Conservation (phyloP, 2,888 invertebrate species). For the Aporophyla lueneburgensis region DNA sequence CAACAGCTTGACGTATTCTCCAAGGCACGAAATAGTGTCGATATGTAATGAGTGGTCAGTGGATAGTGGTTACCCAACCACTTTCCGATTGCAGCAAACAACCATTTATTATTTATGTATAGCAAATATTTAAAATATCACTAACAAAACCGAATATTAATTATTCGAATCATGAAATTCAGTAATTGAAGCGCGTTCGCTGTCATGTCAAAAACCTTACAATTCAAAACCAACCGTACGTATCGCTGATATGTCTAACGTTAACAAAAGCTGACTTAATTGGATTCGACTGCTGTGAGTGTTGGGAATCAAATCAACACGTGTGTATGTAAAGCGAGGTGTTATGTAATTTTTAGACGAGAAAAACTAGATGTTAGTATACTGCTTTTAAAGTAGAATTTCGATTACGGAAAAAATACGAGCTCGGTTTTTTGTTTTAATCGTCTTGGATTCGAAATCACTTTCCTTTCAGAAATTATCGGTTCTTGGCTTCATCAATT, state of each 20-base stretch:
- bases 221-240: slow-evolving; percentile 67
- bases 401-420: slow-evolving; percentile 15
- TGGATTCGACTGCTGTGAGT: slow-evolving; percentile 74
- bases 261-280: slow-evolving; percentile 78
- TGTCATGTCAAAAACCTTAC: slow-evolving; percentile 74
- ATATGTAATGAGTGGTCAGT: no score
- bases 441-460: slow-evolving; percentile 36
- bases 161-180: slow-evolving; percentile 63
- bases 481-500: slow-evolving; percentile 14
- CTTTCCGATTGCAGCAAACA: no score
- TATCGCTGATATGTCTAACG: slow-evolving; percentile 71
- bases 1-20: background rate
- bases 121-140: slow-evolving; percentile 37
- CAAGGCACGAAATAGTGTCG: background rate
- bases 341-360: slow-evolving; percentile 39
- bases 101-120: no score
- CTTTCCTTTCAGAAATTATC: slow-evolving; percentile 32
- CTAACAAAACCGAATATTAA: slow-evolving; percentile 56
- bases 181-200: slow-evolving; percentile 67
- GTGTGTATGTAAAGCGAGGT: slow-evolving; percentile 67
- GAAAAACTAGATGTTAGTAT: slow-evolving; percentile 39
- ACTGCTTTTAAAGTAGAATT: slow-evolving; percentile 40
- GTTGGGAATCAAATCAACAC: slow-evolving; percentile 75
- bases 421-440: slow-evolving; percentile 37
- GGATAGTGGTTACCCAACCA: background rate